Percentiles rank a stretch among this genome's conserved stretches.
Evolutionary conservation across 2,797 vertebrate species (phyloP).

Genomic region (Tauraco hartlaubi): DNA sequence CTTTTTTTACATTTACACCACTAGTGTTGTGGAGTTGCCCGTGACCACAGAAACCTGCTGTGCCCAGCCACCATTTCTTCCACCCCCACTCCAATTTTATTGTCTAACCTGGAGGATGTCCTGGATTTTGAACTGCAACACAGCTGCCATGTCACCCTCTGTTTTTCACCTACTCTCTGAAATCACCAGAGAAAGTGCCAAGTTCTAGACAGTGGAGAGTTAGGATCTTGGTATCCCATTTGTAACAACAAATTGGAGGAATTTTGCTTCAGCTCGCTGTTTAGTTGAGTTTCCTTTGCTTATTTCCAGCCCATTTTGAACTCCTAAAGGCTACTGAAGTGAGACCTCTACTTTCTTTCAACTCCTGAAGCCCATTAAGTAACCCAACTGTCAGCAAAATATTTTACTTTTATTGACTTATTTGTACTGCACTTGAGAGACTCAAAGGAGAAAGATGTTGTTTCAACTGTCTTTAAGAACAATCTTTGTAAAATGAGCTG

Average conservation of each 20-base stretch:
- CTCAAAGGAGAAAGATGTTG: background rate
- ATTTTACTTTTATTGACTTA: background rate
- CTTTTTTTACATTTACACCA: background rate
- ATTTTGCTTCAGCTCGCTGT: background rate
- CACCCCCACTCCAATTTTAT: background rate
- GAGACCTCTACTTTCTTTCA: background rate
- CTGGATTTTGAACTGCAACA: background rate
- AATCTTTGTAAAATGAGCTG: background rate
- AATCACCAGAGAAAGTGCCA: background rate
- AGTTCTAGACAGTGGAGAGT: background rate
- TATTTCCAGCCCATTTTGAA: background rate
- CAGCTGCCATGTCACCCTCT: background rate
- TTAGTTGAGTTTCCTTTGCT: background rate
- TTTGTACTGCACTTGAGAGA: background rate
- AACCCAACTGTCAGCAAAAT: background rate
- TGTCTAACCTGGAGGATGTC: background rate
- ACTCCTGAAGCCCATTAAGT: background rate
- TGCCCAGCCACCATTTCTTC: background rate
- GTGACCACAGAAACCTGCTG: background rate
- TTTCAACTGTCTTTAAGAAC: background rate
- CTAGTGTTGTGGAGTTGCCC: background rate
- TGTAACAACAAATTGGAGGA: background rate
- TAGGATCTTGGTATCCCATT: background rate
- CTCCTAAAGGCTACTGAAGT: background rate
- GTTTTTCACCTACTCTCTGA: background rate